phyloP scores from a whole-genome alignment of 2,888 invertebrate genomes.

The Phengaris arion region DNA sequence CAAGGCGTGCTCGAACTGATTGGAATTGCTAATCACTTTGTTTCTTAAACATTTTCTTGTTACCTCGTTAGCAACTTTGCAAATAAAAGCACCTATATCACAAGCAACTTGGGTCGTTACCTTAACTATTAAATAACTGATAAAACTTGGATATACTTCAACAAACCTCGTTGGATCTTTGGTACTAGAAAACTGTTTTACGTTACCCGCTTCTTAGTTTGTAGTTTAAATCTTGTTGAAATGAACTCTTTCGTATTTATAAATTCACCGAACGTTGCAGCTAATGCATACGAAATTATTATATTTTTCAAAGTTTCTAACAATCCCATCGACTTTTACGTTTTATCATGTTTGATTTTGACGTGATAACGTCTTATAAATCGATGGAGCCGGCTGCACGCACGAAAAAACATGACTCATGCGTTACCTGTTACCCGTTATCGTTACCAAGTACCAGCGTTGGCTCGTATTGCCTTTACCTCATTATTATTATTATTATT shows the following conservation, averaged over 20 bases:
- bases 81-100: conserved; percentile 23
- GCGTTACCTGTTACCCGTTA: too few species aligned
- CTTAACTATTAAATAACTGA: conserved; percentile 25
- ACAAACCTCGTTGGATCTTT: conserved; percentile 5
- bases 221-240: conserved; percentile 19
- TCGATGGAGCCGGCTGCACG: too few species aligned
- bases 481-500: too few species aligned
- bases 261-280: not conserved
- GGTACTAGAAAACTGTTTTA: conserved; percentile 4
- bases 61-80: conserved; percentile 7
- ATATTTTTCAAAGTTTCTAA: not conserved
- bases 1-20: not conserved
- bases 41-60: conserved; percentile 18
- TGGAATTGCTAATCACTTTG: conserved; percentile 10
- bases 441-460: too few species aligned
- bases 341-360: not conserved
- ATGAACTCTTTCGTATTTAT: conserved; percentile 10
- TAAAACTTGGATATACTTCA: conserved; percentile 12
- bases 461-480: too few species aligned
- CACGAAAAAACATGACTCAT: too few species aligned
- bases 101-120: conserved; percentile 22
- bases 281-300: conserved; percentile 14
- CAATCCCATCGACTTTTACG: not conserved
- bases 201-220: conserved; percentile 3
- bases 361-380: too few species aligned